Percentiles rank a stretch among this genome's conserved stretches.
These are phyloP conservation scores for Craseonycteris thonglongyai DNA, from an alignment of 2,113 vertebrate species.

Conservation along the genomic window DNA sequence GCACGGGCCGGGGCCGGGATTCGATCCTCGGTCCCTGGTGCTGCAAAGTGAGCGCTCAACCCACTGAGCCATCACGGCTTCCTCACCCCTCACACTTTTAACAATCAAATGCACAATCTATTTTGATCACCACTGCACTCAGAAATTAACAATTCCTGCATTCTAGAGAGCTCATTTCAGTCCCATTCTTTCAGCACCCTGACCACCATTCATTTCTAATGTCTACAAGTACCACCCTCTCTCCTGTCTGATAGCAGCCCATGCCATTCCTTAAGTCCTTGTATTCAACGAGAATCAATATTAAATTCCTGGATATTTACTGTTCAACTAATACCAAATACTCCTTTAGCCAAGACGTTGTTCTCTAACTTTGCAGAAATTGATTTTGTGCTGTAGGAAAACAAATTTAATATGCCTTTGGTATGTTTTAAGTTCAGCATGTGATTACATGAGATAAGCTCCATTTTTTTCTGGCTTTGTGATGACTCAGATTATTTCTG, in stretches of 20 bases:
- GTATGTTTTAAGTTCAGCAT: background rate
- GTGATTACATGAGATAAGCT: background rate
- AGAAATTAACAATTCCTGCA: too few relatives aligned
- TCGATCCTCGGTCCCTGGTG: too few relatives aligned
- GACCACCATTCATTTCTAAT: slow-evolving; percentile 8
- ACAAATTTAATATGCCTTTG: background rate
- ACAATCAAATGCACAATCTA: too few relatives aligned
- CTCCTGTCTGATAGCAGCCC: background rate
- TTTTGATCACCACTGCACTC: too few relatives aligned
- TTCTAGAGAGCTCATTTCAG: too few relatives aligned
- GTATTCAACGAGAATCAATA: background rate
- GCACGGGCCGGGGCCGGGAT: too few relatives aligned
- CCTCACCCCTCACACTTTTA: too few relatives aligned
- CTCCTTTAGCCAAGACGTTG: background rate
- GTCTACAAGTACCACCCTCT: slow-evolving; percentile 5
- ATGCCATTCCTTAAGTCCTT: background rate
- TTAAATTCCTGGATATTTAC: slow-evolving; percentile 18
- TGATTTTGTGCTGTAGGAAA: background rate
- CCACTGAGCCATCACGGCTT: too few relatives aligned
- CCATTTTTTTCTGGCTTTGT: background rate
- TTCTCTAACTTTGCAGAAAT: background rate
- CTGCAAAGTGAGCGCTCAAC: too few relatives aligned
- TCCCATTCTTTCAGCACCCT: too few relatives aligned
- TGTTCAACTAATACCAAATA: background rate
- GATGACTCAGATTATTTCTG: background rate